A percentile compares a stretch with the other conserved stretches of the same genome.
Conservation (phyloP, 2,113 vertebrate species). For the Nothoprocta pentlandii region DNA sequence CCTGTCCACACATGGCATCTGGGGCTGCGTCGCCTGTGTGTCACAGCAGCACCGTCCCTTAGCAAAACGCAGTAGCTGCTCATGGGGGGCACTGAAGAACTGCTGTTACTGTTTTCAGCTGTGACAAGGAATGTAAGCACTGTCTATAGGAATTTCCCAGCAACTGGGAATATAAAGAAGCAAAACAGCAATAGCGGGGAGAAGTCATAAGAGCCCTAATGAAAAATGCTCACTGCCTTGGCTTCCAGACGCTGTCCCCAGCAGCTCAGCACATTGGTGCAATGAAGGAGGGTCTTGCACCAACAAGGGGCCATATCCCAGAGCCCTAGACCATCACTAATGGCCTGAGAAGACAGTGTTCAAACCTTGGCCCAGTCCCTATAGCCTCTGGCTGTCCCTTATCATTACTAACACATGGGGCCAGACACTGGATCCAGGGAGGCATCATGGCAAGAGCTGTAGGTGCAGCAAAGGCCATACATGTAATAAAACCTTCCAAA, state of each 20-base stretch:
- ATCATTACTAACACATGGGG: not conserved
- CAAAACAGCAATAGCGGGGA: not conserved
- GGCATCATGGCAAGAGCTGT: not conserved
- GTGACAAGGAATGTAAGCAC: not conserved
- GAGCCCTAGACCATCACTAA: not conserved
- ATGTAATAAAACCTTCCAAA: slow-evolving; percentile 5
- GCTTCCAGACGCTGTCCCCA: not conserved
- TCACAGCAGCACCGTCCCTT: not conserved
- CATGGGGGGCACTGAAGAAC: not conserved
- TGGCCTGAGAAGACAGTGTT: not conserved
- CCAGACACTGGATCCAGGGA: not conserved
- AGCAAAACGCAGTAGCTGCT: not conserved
- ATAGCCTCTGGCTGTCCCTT: not conserved
- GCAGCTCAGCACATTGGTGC: not conserved
- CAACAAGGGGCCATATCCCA: not conserved
- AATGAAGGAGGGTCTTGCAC: not conserved
- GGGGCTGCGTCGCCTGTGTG: too few species aligned
- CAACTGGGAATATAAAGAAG: not conserved
- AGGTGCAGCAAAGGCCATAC: not conserved
- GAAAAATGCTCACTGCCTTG: not conserved
- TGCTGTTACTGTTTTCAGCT: not conserved
- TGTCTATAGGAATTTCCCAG: not conserved
- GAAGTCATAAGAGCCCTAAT: not conserved
- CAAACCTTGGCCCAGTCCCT: not conserved
- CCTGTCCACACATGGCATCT: not conserved